Percentiles rank a stretch among this genome's conserved stretches.
Evolutionary conservation across 2,888 invertebrate species (phyloP).

Genomic region (Napeogenes inachia): DNA sequence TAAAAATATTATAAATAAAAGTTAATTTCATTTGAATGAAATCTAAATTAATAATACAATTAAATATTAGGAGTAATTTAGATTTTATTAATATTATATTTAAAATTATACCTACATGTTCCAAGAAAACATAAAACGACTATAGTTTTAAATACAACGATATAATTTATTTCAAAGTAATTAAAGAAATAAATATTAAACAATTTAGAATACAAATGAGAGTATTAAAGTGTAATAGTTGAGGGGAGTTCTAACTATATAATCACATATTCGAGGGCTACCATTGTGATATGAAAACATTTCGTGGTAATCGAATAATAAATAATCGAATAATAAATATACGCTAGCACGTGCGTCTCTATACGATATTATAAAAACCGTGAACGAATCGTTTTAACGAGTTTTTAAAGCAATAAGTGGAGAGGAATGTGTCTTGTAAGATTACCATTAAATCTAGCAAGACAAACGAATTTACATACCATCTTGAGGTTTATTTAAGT

Average conservation of each 20-base stretch:
- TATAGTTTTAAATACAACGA: neutral
- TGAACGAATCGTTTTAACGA: neutral
- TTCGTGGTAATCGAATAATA: slow-evolving; percentile 32
- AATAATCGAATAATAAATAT: slow-evolving; percentile 41
- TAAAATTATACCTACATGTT: no score
- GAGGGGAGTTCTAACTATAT: slow-evolving; percentile 32
- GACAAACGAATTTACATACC: no score
- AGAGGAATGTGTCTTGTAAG: neutral
- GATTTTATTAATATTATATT: no score
- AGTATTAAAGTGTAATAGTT: neutral
- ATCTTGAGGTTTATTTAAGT: no score
- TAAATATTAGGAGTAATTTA: no score
- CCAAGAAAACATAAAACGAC: neutral
- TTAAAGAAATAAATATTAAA: slow-evolving; percentile 10
- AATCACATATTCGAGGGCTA: slow-evolving; percentile 36
- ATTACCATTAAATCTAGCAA: no score
- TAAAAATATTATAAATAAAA: no score
- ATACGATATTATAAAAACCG: neutral
- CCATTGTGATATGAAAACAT: slow-evolving; percentile 36
- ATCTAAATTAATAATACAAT: no score
- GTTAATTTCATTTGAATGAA: no score
- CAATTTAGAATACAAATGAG: slow-evolving; percentile 13
- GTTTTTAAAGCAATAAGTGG: slow-evolving; percentile 1
- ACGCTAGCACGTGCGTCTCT: slow-evolving; percentile 7
- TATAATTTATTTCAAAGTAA: slow-evolving; percentile 1